Evolutionary conservation across 2,113 vertebrate genomes (phyloP), one percentile per base, ranked within the genome.

Genomic region (Taxidea taxus): DNA sequence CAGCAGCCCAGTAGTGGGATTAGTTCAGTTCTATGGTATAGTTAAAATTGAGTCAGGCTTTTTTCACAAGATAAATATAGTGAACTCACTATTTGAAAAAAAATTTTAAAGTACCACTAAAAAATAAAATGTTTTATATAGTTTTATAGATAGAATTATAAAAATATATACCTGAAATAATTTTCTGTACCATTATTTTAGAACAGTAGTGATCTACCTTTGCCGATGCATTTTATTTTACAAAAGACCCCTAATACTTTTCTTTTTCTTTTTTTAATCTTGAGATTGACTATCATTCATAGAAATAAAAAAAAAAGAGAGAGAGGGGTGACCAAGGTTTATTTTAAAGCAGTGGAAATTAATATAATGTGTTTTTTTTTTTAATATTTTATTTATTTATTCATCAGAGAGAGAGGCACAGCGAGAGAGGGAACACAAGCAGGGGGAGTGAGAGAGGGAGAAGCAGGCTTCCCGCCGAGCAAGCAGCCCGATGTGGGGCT

Each of bases 1-100:
- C 81, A 98, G 83, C 95, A 96, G 90, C 78, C 51, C 49, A 89
- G 21, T 37, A 70, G 34, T 15, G 96, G 85, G 72, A 97, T 88
- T 93, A 95, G 97, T 92, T 95, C 94, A 93, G 81, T 89, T 98
- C 88, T 42, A 1, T 95, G 86, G 95, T 91, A 72, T 74, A 97
- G 31, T 96, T 98, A 97, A 95, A 97, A 97, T 84, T 97, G 95
- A 98, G 96, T 97, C 72, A 96, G 83, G 29, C 84, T 86, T 54
- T 86, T 86, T 95, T 92, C 62, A 64, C 72, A 89, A 96, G 77
- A 92, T 47, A 95, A 95, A 51, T 29, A 51, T 87, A 54, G 75
- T 51, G 16, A 2, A 27, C 44, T 89, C 29, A 66, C 21, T 95
- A 51, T 84, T 51, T 78, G 27, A 95, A 77, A 29, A 29, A 95